Evolutionary conservation across 1,140 invertebrate genomes (phyloP), one percentile per base, ranked within the genome.

Genomic region (Drosophila pectinifera): DNA sequence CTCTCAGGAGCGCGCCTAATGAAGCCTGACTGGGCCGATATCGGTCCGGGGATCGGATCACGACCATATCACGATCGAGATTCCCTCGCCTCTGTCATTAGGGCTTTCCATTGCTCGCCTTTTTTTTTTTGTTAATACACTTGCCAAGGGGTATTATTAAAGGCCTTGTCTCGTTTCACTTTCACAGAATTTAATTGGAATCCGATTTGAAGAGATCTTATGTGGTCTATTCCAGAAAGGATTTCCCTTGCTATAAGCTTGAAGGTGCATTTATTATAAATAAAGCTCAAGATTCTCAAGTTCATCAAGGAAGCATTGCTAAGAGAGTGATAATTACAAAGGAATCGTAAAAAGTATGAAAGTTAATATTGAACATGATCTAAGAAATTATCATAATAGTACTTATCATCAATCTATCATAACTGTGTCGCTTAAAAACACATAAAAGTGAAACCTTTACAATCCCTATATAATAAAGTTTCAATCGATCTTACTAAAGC

Each of bases 81-180:
- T 77, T 67, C 73, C 74, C 73, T 77, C 48, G 51, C 22, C 73
- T 45, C 61, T 75, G 72, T 75, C 73, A 75, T 75, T 75, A 75
- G 54, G 53, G 39, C 34, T 34, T 65, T 39, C 53, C 20, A 51
- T 20, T 31, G 43, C 42, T 31, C 24, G 13, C 26, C 24, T 64
- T 63, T 59, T 41, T 38, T 31, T 22, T 31, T 22, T 22, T 39
- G 16, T 34, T 31, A 20, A 39, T 67, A 20, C 63, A 42, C 58
- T 67, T 45, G 16, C 31, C 28, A 31, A 20, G 24, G 43, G 8
- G 64, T 20, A 64, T 45, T 64, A 24, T 39, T 38, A 26, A 26
- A 63, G 10, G 6, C n/a, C 45, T 36, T 64, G 48, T 24, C 28
- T 49, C 22, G 18, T 51, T 64, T 64, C 45, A 68, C 59, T 68